Evolutionary conservation across 2,888 invertebrate species (phyloP), one percentile per base, ranked within the genome.

Genomic region (Morpho achilles): DNA sequence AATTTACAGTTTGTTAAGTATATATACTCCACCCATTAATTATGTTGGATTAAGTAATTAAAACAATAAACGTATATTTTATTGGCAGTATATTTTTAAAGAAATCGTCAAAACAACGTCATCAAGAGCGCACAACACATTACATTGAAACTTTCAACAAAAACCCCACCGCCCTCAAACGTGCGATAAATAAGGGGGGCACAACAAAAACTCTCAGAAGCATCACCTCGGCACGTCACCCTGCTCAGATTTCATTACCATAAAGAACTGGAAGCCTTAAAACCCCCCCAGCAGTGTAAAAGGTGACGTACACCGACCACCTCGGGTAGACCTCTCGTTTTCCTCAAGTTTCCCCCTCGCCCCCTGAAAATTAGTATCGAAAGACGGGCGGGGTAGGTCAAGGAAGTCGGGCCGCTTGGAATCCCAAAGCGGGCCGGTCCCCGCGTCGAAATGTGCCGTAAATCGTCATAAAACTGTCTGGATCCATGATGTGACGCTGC

Each of bases 401-500:
- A 51, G 55, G 58, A 63, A 58, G 49, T 52, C 54, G 75, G 83
- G 88, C 68, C 71, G 80, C 73, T 76, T 75, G 77, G 79, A 80
- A 79, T 88, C 88, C 87, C 89, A 72, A 71, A 75, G 76, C 76
- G 77, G 75, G 75, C 73, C 74, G 70, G 76, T 70, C 73, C 73
- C 76, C 75, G 87, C 87, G 87, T 87, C 87, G 85, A 84, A 86
- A 84, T 85, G 86, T 82, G 87, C 81, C 85, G 87, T 87, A 87
- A 87, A 87, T 87, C 85, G 87, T 93, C 93, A 93, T 93, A 93
- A 93, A 93, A 93, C 93, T 93, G 93, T 93, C 93, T 92, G 91
- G 92, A 92, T 92, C 92, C 91, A 92, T 92, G 93, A 93, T 93
- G 93, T 93, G 93, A 93, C 93, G 91, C 90, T 90, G 91, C 91